These are phyloP conservation scores for Listronotus oregonensis DNA, from an alignment of 1,140 invertebrate genomes.

Conservation along the genomic window DNA sequence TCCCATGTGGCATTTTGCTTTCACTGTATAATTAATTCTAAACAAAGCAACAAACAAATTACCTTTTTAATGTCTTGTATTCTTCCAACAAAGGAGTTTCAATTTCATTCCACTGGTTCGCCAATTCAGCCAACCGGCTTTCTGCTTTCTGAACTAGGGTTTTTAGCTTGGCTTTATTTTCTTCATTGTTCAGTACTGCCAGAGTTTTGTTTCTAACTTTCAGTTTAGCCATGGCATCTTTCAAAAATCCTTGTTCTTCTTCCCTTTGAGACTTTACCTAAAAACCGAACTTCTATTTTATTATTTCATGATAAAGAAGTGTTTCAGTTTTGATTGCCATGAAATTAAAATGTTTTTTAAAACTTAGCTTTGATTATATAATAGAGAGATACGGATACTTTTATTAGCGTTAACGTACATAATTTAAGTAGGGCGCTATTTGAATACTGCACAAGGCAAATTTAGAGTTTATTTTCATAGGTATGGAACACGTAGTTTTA, in stretches of 20 bases:
- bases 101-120: conserved; percentile 73
- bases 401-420: no score
- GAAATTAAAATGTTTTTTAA: no score
- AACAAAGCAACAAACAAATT: not conserved
- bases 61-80: conserved; percentile 62
- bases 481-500: no score
- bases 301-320: no score
- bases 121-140: conserved; percentile 65
- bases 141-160: conserved; percentile 64
- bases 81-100: conserved; percentile 67
- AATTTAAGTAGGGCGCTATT: no score
- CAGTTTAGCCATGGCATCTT: conserved; percentile 56
- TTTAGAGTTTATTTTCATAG: no score
- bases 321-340: no score
- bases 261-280: conserved; percentile 49
- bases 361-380: no score
- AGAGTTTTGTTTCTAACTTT: conserved; percentile 67
- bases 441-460: no score
- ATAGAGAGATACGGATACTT: conserved; percentile 2
- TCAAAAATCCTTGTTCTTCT: conserved; percentile 57
- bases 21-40: not conserved
- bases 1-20: no score
- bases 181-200: conserved; percentile 65
- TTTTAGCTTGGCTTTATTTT: conserved; percentile 69
- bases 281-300: conserved; percentile 4